A percentile compares a stretch with the other conserved stretches of the same genome.
These are phyloP conservation scores for Uria aalge DNA, from an alignment of 2,113 vertebrate genomes.

Conservation along the genomic window DNA sequence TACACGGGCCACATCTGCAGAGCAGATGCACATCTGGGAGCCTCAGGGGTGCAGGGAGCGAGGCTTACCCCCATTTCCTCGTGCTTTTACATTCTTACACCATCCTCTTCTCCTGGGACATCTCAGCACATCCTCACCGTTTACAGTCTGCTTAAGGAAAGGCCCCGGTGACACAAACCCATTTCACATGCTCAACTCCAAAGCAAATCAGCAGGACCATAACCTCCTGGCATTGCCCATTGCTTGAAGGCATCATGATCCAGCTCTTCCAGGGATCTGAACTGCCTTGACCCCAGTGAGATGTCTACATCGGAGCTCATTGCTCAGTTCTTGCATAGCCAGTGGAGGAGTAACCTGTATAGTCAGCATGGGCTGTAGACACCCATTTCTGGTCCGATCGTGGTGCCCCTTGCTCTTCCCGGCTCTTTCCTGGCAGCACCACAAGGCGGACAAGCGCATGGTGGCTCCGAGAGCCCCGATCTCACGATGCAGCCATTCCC, in stretches of 20 bases:
- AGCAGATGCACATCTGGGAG: not conserved
- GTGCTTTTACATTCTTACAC: not conserved
- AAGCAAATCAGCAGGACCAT: not conserved
- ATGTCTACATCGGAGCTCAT: not conserved
- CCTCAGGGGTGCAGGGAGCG: not conserved
- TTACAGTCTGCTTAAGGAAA: not conserved
- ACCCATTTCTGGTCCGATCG: not conserved
- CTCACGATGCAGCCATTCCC: not conserved
- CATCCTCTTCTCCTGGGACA: accelerated
- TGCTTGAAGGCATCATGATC: not conserved
- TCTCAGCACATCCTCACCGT: not conserved
- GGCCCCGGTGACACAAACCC: not conserved
- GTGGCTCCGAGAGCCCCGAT: not conserved
- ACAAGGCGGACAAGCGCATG: not conserved
- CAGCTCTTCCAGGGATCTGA: not conserved
- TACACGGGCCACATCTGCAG: not conserved
- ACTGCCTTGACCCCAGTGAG: not conserved
- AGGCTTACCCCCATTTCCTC: not conserved
- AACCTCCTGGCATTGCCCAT: not conserved
- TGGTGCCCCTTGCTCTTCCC: not conserved
- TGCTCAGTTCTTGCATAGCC: not conserved
- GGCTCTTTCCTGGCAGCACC: not conserved
- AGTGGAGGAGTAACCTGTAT: not conserved
- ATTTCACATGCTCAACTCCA: accelerated
- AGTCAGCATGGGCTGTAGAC: not conserved